Conservation (phyloP, 2,797 vertebrate genomes). For the Sebastes ruberrimus region DNA sequence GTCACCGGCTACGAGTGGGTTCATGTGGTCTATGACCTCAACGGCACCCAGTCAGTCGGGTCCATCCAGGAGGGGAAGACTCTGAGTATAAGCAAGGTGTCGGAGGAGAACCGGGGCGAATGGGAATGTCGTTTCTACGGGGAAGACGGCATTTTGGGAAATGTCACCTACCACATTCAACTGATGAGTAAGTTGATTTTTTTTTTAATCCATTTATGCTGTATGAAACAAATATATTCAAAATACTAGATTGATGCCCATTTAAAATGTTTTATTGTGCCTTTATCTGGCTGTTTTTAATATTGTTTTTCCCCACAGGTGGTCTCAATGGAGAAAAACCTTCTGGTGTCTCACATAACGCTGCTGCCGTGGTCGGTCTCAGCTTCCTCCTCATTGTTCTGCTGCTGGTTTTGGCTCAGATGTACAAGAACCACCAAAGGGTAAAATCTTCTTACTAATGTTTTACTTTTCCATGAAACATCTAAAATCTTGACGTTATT, state of each 20-base stretch:
- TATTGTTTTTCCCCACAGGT: constrained; percentile 54
- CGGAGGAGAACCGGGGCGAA: constrained; percentile 41
- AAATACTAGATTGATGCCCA: not conserved
- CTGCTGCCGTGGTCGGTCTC: constrained; percentile 47
- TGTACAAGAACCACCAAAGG: constrained; percentile 81
- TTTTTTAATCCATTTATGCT: not conserved
- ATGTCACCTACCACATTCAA: constrained; percentile 62
- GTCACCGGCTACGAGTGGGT: constrained; percentile 78
- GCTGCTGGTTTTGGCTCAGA: constrained; percentile 74
- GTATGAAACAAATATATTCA: not conserved
- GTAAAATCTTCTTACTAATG: constrained; percentile 58
- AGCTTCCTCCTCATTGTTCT: constrained; percentile 70
- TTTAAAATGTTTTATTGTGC: not conserved
- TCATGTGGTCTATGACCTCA: constrained; percentile 53
- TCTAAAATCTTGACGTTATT: not conserved
- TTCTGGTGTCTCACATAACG: constrained; percentile 24
- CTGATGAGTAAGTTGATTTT: constrained; percentile 68
- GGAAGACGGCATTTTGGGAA: constrained; percentile 73
- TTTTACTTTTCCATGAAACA: not conserved
- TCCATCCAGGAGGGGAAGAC: constrained; percentile 45
- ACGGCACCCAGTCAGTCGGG: constrained; percentile 38
- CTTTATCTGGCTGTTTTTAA: not conserved
- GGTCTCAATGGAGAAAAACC: constrained; percentile 36
- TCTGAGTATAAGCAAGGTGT: constrained; percentile 26
- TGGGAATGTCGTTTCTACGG: constrained; percentile 77